Evolutionary conservation across 2,113 vertebrate genomes (phyloP), one percentile per base, ranked within the genome.

Genomic region (Donacobius atricapilla): DNA sequence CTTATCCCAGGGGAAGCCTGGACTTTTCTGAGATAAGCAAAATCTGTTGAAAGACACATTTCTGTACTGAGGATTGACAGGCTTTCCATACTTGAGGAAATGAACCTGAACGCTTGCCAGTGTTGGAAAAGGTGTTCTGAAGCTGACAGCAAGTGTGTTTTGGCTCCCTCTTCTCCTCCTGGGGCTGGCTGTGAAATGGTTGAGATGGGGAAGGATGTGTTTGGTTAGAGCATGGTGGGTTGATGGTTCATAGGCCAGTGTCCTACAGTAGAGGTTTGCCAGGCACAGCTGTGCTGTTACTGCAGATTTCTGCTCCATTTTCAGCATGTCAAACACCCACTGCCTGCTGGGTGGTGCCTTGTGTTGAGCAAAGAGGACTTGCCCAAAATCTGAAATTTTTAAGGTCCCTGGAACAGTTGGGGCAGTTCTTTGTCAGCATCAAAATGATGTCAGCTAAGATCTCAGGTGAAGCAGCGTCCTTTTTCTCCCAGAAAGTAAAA

Each of bases 121-220:
- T 23, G 47, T 14, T 56, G 82, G 37, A 40, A 54, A 75, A 79
- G 15, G 17, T 61, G 31, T 18, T 66, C 50, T 21, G 24, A 45
- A 61, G 33, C 14, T 75, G 39, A 40, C 31, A 27, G 13, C 2
- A 11, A 50, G 33, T 0, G 1, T n/a, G 17, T 0, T 40, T 65
- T 69, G 72, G 18, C 17, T 90, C 18, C 23, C 17, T 9, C 25
- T 72, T 39, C 54, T 54, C 37, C 18, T 82, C 13, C 39, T 85
- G 73, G 40, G 85, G 14, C 13, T 19, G 64, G 84, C 56, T 58
- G 56, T 60, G 82, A 37, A 60, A 23, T 31, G 27, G 28, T 33
- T 54, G 72, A 51, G 71, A 6, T 27, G 19, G 12, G 12, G 40
- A 45, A 71, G 21, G 44, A 40, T 14, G 33, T 23, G 7, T 8